phyloP scores from a whole-genome alignment of 2,888 invertebrate genomes.

The Conistra vaccinii region DNA sequence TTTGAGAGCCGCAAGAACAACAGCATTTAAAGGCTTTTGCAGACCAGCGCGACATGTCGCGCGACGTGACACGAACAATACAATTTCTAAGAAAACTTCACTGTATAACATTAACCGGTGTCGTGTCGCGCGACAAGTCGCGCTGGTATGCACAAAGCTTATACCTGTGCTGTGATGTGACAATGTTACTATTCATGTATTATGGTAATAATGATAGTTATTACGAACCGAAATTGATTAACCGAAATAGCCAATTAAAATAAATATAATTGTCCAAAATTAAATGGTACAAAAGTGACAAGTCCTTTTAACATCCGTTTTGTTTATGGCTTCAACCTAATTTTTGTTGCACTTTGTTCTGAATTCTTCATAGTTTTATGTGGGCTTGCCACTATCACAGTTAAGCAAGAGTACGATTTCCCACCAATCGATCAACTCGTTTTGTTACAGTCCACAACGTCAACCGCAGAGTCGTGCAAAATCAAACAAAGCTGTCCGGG shows the following conservation, averaged over 20 bases:
- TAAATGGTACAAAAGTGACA: slow-evolving; percentile 13
- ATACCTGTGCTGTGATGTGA: background rate
- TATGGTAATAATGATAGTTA: slow-evolving; percentile 35
- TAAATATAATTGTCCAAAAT: slow-evolving; percentile 19
- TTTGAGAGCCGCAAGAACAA: background rate
- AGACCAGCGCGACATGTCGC: too few relatives aligned
- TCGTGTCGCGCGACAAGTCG: too few relatives aligned
- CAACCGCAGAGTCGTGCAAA: slow-evolving; percentile 16
- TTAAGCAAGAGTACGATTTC: slow-evolving; percentile 3
- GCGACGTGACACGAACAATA: too few relatives aligned
- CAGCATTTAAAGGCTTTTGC: too few relatives aligned
- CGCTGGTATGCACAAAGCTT: too few relatives aligned
- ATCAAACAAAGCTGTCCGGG: slow-evolving; percentile 1
- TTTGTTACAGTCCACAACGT: background rate
- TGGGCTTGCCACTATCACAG: background rate
- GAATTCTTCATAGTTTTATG: background rate
- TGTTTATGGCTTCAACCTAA: background rate
- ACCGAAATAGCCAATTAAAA: slow-evolving; percentile 46
- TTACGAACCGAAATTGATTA: slow-evolving; percentile 8
- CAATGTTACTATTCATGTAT: background rate
- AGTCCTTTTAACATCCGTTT: slow-evolving; percentile 48
- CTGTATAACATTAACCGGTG: too few relatives aligned
- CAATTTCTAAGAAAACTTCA: too few relatives aligned
- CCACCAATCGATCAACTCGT: slow-evolving; percentile 17
- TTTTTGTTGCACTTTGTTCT: too few relatives aligned